Conservation (phyloP, 2,888 invertebrate genomes). For the Odontocolon sp. region DNA sequence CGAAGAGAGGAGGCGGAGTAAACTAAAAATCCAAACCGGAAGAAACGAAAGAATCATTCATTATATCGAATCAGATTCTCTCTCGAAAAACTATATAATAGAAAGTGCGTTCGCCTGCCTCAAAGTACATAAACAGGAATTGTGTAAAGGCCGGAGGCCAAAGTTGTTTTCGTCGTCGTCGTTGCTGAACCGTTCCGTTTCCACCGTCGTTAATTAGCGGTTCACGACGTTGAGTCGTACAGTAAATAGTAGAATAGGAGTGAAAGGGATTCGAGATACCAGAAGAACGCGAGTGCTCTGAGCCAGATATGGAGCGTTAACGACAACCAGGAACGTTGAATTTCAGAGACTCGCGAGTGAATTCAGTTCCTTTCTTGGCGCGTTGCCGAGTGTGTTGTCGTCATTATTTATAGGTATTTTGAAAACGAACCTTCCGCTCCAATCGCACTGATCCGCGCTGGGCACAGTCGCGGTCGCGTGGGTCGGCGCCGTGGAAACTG, state of each 20-base stretch:
- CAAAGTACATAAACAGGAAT: not conserved
- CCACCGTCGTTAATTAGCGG: constrained; percentile 41
- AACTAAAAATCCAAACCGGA: not conserved
- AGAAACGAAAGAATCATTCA: not conserved
- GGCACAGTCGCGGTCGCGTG: constrained; percentile 65
- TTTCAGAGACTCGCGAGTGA: not conserved
- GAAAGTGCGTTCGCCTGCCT: not conserved
- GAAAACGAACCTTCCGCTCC: constrained; percentile 78
- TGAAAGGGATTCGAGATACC: constrained; percentile 22
- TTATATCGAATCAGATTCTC: too few species aligned
- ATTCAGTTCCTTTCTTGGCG: constrained; percentile 47
- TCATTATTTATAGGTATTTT: too few species aligned
- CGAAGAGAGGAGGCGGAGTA: not conserved
- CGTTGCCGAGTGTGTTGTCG: not conserved
- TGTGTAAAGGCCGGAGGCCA: not conserved
- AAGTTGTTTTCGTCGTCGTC: constrained; percentile 22
- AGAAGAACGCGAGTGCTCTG: constrained; percentile 35
- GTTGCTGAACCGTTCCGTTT: constrained; percentile 12
- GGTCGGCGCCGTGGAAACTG: constrained; percentile 64
- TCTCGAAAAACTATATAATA: too few species aligned
- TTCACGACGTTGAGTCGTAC: constrained; percentile 5
- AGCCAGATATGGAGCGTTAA: constrained; percentile 59
- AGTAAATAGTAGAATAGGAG: not conserved
- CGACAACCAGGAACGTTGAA: not conserved
- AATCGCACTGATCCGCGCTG: constrained; percentile 79